phyloP scores from a whole-genome alignment of 2,888 invertebrate genomes.

The Polydesmus complanatus region DNA sequence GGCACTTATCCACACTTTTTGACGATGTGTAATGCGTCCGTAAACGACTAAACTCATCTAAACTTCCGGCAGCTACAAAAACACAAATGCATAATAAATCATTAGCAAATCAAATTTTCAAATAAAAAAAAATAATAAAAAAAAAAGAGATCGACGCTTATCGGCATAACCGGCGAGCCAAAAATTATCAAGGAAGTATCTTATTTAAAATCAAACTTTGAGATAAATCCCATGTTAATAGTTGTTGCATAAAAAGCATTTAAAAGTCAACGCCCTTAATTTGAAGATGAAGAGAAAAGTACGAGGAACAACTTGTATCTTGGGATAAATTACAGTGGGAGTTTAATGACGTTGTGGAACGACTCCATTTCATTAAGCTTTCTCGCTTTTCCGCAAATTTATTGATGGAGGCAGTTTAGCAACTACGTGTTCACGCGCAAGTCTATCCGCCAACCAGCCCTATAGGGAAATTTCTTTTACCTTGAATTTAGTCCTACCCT shows the following conservation, averaged over 20 bases:
- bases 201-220: neutral
- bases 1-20: constrained; percentile 51
- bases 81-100: neutral
- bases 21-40: constrained; percentile 46
- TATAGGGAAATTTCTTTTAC: too few species aligned
- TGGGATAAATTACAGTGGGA: too few species aligned
- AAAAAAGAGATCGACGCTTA: neutral
- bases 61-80: constrained; percentile 78
- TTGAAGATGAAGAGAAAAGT: neutral
- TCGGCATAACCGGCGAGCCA: neutral
- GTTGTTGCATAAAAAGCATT: too few species aligned
- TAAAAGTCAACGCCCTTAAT: neutral
- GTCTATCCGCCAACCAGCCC: too few species aligned
- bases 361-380: too few species aligned
- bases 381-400: too few species aligned
- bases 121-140: neutral
- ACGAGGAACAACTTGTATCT: neutral
- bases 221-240: too few species aligned
- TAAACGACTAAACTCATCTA: constrained; percentile 60
- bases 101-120: too few species aligned
- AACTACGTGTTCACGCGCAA: too few species aligned
- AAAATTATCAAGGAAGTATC: neutral
- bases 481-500: too few species aligned
- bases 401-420: too few species aligned
- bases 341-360: too few species aligned